Percentiles rank a stretch among this genome's conserved stretches.
These are phyloP conservation scores for Gadus macrocephalus DNA, from an alignment of 2,113 vertebrate species.

Conservation along the genomic window DNA sequence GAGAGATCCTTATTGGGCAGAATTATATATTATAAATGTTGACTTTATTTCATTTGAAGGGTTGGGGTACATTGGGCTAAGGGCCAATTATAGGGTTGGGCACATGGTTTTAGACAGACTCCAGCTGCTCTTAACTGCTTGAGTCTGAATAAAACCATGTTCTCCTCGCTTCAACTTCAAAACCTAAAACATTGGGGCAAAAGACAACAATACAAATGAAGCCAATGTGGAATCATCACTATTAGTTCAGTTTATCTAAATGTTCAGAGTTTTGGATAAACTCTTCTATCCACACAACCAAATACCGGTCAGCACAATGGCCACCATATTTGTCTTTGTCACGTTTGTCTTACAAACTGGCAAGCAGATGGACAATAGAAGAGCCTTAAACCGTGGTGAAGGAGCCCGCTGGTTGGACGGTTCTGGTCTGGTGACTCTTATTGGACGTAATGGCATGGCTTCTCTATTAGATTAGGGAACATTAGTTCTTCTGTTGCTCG, in stretches of 20 bases:
- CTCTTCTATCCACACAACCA: neutral
- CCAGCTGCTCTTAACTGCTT: conserved; percentile 30
- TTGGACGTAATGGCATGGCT: conserved; percentile 25
- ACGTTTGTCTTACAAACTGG: no score
- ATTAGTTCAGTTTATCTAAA: neutral
- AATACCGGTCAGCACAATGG: conserved; percentile 7
- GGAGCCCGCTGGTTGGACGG: conserved; percentile 32
- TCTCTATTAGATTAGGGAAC: conserved; percentile 50
- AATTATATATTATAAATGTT: conserved; percentile 13
- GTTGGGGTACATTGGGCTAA: conserved; percentile 8
- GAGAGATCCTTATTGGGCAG: neutral
- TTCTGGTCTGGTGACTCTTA: conserved; percentile 52
- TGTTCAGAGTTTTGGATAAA: neutral
- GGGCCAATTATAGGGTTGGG: conserved; percentile 28
- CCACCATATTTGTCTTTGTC: conserved; percentile 10
- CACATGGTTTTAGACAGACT: no score
- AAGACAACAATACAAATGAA: conserved; percentile 13
- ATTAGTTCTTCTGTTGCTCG: conserved; percentile 45
- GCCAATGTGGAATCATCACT: conserved; percentile 5
- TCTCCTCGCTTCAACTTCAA: no score
- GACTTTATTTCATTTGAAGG: conserved; percentile 32
- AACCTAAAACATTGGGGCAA: no score
- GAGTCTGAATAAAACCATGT: conserved; percentile 5
- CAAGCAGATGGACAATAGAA: conserved; percentile 41
- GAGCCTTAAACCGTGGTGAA: conserved; percentile 32